A percentile compares a stretch with the other conserved stretches of the same genome.
These are phyloP conservation scores for Porites divaricata DNA, from an alignment of 92 coral and sea anemone species.

Conservation along the genomic window DNA sequence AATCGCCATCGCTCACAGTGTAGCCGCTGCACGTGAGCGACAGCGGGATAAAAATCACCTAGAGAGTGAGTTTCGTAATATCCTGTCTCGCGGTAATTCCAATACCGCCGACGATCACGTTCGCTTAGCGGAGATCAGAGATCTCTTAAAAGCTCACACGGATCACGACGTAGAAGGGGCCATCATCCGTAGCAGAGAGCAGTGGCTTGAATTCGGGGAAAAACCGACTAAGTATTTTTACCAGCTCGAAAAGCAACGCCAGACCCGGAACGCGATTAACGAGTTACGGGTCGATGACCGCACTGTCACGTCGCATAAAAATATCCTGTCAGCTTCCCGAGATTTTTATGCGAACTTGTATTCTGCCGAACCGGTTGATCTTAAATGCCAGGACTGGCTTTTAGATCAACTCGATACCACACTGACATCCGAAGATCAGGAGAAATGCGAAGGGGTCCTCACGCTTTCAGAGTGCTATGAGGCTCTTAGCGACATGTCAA, in stretches of 20 bases:
- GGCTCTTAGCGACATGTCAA: conserved; percentile 29
- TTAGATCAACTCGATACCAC: not conserved
- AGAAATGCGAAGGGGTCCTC: conserved; percentile 32
- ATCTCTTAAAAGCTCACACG: not conserved
- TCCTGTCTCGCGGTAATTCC: not conserved
- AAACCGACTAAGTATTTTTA: conserved; percentile 21
- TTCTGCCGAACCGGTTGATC: conserved; percentile 21
- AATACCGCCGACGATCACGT: not conserved
- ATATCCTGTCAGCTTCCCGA: not conserved
- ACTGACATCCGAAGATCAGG: conserved; percentile 7
- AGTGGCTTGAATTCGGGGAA: conserved; percentile 31
- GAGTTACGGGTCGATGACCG: too few species aligned
- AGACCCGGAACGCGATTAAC: not conserved
- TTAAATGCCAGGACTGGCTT: conserved; percentile 24
- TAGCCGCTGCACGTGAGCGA: too few species aligned
- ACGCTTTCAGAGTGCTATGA: conserved; percentile 8
- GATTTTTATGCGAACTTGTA: conserved; percentile 14
- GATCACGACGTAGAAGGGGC: not conserved
- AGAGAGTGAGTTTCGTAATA: not conserved
- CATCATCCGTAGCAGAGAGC: conserved; percentile 5
- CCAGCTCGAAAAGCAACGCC: conserved; percentile 13
- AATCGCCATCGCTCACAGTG: too few species aligned
- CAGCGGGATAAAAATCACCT: not conserved
- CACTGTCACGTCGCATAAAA: too few species aligned
- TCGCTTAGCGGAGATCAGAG: not conserved